Evolutionary conservation across 2,888 invertebrate species (phyloP).

Genomic region (Trichacis sp.): DNA sequence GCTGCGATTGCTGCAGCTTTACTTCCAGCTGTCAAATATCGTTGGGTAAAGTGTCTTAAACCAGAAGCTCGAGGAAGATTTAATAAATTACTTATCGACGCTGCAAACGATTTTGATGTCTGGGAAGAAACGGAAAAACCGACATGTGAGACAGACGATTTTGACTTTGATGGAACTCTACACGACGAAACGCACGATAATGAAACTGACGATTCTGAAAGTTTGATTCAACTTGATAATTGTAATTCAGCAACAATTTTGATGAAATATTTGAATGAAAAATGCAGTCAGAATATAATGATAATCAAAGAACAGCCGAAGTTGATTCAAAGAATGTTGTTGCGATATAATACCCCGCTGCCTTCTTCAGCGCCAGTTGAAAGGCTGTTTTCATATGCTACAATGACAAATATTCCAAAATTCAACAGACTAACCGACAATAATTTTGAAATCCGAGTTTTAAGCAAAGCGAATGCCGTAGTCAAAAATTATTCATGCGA

Average conservation of each 20-base stretch:
- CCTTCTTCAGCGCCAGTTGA: conserved; percentile 22
- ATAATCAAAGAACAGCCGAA: neutral
- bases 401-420: conserved; percentile 11
- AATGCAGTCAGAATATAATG: too few species aligned
- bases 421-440: conserved; percentile 10
- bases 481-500: too few species aligned
- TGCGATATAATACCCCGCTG: conserved; percentile 19
- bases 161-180: too few species aligned
- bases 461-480: neutral
- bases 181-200: too few species aligned
- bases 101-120: neutral
- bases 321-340: conserved; percentile 14
- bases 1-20: conserved; percentile 11
- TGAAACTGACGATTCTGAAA: too few species aligned
- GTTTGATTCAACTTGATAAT: too few species aligned
- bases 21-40: conserved; percentile 2
- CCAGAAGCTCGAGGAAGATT: too few species aligned
- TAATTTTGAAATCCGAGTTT: conserved; percentile 9
- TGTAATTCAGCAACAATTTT: too few species aligned
- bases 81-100: neutral
- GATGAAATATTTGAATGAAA: too few species aligned
- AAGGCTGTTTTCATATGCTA: conserved; percentile 21
- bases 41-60: neutral
- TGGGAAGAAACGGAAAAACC: too few species aligned
- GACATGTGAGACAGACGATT: too few species aligned